phyloP scores from a whole-genome alignment of 1,140 invertebrate genomes.

The Cataglyphis hispanica region DNA sequence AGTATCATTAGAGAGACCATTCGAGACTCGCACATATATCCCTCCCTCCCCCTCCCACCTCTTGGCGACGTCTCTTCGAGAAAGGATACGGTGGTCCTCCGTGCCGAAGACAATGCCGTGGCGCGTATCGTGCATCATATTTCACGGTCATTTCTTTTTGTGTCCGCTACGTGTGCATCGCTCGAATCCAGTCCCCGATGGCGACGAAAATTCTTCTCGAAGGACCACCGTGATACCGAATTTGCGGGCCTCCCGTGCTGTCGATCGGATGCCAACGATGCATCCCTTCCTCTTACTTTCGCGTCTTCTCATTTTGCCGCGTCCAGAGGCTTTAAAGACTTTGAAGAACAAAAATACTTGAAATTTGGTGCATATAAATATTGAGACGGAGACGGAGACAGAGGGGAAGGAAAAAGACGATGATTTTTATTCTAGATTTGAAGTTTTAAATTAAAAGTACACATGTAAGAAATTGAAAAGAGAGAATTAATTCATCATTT shows the following conservation, averaged over 20 bases:
- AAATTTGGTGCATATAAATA: background rate
- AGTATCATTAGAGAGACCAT: constrained; percentile 78
- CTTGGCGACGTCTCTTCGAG: constrained; percentile 67
- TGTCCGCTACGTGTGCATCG: constrained; percentile 49
- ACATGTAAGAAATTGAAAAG: background rate
- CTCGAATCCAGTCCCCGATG: constrained; percentile 9
- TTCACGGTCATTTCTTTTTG: constrained; percentile 78
- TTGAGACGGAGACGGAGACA: background rate
- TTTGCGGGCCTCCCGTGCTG: constrained; percentile 68
- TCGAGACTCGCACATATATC: constrained; percentile 75
- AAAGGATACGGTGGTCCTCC: constrained; percentile 10
- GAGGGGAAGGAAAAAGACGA: background rate
- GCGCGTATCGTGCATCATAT: constrained; percentile 79
- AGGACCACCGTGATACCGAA: constrained; percentile 70
- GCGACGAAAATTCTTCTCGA: constrained; percentile 66
- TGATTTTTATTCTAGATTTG: background rate
- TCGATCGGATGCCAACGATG: background rate
- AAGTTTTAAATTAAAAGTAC: no score
- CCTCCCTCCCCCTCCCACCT: constrained; percentile 70
- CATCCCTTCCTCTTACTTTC: background rate
- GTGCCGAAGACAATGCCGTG: constrained; percentile 77
- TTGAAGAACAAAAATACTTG: background rate
- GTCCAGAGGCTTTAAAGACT: background rate
- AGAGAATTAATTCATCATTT: background rate
- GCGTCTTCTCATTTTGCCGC: background rate